Evolutionary conservation across 2,113 vertebrate genomes (phyloP).

Genomic region (Eulemur macaco): DNA sequence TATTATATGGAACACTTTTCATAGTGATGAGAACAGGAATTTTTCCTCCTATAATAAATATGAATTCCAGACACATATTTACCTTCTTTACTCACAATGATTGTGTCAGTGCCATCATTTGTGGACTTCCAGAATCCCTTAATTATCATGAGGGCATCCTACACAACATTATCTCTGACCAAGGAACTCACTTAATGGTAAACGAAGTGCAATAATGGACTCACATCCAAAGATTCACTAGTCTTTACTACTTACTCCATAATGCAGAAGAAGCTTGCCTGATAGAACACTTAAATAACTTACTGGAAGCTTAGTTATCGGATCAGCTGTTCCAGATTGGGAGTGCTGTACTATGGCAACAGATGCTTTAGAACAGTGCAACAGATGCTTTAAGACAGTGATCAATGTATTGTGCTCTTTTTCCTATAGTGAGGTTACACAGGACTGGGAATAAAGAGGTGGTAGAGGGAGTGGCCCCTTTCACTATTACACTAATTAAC

Average conservation of each 20-base stretch:
- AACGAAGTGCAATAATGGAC: not conserved
- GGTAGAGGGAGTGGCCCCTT: not conserved
- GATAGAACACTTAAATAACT: not conserved
- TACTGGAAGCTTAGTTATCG: not conserved
- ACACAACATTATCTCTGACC: not conserved
- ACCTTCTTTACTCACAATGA: not conserved
- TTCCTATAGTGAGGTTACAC: not conserved
- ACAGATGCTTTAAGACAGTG: not conserved
- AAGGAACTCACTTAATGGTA: not conserved
- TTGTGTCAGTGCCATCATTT: not conserved
- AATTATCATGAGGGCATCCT: not conserved
- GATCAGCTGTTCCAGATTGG: not conserved
- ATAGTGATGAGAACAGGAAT: not conserved
- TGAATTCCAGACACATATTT: not conserved
- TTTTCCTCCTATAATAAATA: not conserved
- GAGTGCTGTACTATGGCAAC: not conserved
- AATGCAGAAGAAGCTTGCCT: not conserved
- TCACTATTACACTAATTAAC: not conserved
- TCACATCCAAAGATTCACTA: not conserved
- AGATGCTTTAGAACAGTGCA: not conserved
- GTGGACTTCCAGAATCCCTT: not conserved
- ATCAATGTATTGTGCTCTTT: not conserved
- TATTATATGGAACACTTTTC: not conserved
- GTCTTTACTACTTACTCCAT: not conserved
- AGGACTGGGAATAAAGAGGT: not conserved